Conservation (phyloP, 1,140 invertebrate species). For the Trichonephila clavipes region DNA sequence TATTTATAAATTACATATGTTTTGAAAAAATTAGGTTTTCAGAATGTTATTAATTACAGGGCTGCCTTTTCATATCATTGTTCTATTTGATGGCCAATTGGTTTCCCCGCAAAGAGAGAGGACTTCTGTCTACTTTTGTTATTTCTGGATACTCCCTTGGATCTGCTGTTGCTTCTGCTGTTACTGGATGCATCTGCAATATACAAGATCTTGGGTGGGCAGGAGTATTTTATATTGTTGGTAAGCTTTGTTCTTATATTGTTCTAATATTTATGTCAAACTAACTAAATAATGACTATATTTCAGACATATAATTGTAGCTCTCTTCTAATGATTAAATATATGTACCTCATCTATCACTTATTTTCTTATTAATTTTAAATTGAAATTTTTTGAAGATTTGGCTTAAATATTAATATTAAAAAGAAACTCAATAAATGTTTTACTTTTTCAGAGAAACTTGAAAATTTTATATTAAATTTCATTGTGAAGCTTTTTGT, state of each 20-base stretch:
- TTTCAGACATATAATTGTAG: too few relatives aligned
- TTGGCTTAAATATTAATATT: too few relatives aligned
- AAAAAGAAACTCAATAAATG: too few relatives aligned
- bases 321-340: too few relatives aligned
- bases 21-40: too few relatives aligned
- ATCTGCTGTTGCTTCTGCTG: background rate
- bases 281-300: background rate
- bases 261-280: background rate
- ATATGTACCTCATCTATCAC: too few relatives aligned
- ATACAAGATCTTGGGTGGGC: background rate
- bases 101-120: constrained; percentile 76
- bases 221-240: constrained; percentile 21
- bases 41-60: constrained; percentile 72
- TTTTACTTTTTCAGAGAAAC: too few relatives aligned
- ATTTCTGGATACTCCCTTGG: constrained; percentile 32
- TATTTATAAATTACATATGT: too few relatives aligned
- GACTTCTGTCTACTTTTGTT: constrained; percentile 63
- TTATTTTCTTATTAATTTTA: too few relatives aligned
- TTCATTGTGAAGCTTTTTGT: too few relatives aligned
- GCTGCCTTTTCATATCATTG: constrained; percentile 80
- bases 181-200: constrained; percentile 14
- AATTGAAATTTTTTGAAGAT: too few relatives aligned
- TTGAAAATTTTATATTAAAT: too few relatives aligned
- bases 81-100: constrained; percentile 80
- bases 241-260: background rate